These are phyloP conservation scores for Syngnathus scovelli DNA, from an alignment of 2,113 vertebrate species.

Conservation along the genomic window DNA sequence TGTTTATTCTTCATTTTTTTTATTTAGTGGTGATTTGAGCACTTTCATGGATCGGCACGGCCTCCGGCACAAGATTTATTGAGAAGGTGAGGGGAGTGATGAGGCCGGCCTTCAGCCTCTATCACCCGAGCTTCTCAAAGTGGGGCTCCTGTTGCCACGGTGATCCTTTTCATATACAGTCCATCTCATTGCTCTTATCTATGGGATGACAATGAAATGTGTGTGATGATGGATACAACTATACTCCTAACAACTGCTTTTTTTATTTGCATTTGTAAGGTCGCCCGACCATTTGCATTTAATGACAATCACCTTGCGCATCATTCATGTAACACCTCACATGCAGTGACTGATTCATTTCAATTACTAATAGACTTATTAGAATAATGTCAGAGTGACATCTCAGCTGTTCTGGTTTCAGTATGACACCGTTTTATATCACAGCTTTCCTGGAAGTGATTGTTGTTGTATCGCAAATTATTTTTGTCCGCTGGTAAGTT, in stretches of 20 bases:
- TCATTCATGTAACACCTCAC: slow-evolving; percentile 6
- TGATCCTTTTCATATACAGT: slow-evolving; percentile 62
- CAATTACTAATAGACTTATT: slow-evolving; percentile 19
- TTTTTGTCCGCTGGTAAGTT: too few species aligned
- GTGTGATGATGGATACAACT: slow-evolving; percentile 43
- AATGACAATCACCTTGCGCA: slow-evolving; percentile 20
- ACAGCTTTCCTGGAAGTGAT: too few species aligned
- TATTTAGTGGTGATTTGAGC: slow-evolving; percentile 7
- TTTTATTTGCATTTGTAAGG: slow-evolving; percentile 57
- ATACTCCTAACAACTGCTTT: slow-evolving; percentile 24
- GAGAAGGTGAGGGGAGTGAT: slow-evolving; percentile 41
- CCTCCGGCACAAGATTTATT: slow-evolving; percentile 27
- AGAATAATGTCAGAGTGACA: slow-evolving; percentile 10
- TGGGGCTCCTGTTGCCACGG: slow-evolving; percentile 66
- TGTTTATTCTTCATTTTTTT: slow-evolving; percentile 13
- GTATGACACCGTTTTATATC: too few species aligned
- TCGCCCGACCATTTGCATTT: slow-evolving; percentile 49
- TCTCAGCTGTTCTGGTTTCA: background rate
- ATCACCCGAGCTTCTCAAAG: slow-evolving; percentile 47
- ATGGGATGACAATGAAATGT: slow-evolving; percentile 54
- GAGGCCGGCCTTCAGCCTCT: slow-evolving; percentile 40
- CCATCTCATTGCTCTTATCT: slow-evolving; percentile 48
- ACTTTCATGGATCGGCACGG: slow-evolving; percentile 21
- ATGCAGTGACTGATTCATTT: slow-evolving; percentile 21
- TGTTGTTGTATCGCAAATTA: too few species aligned